Percentiles rank a stretch among this genome's conserved stretches.
Evolutionary conservation across 2,888 invertebrate genomes (phyloP).

Genomic region (Dermolepida albohirtum): DNA sequence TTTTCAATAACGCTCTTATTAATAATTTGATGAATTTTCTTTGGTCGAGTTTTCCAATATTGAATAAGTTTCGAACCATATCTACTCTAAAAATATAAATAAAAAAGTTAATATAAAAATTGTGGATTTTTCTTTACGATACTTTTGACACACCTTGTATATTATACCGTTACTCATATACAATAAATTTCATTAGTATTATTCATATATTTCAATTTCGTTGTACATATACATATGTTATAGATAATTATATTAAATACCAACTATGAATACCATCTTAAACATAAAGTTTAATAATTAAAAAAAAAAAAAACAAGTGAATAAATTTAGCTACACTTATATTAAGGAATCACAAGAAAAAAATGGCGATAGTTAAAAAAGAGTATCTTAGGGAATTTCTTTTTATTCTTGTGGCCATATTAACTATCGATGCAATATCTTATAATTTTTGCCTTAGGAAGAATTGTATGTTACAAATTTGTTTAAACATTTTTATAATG

Average conservation of each 20-base stretch:
- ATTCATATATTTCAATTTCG: slow-evolving; percentile 4
- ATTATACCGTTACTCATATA: slow-evolving; percentile 24
- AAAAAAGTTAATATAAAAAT: not conserved
- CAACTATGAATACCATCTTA: slow-evolving; percentile 31
- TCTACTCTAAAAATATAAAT: too few species aligned
- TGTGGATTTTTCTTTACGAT: slow-evolving; percentile 9
- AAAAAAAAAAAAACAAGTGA: slow-evolving; percentile 19
- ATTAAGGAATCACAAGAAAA: slow-evolving; percentile 30
- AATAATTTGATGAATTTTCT: too few species aligned
- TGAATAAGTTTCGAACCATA: too few species aligned
- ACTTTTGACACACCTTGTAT: slow-evolving; percentile 21
- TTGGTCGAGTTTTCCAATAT: too few species aligned
- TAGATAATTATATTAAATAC: slow-evolving; percentile 4
- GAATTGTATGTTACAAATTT: slow-evolving; percentile 30
- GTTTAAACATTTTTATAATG: slow-evolving; percentile 24
- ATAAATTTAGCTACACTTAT: slow-evolving; percentile 24
- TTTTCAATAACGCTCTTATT: too few species aligned
- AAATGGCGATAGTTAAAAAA: slow-evolving; percentile 22
- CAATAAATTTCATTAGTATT: slow-evolving; percentile 22
- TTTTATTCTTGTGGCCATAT: slow-evolving; percentile 37
- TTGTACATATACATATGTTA: slow-evolving; percentile 25
- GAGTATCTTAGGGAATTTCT: slow-evolving; percentile 13
- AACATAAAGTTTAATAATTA: slow-evolving; percentile 20
- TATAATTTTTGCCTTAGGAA: slow-evolving; percentile 26
- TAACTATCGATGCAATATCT: slow-evolving; percentile 27